These are phyloP conservation scores for Pheosia tremula DNA, from an alignment of 2,888 invertebrate genomes.

Conservation along the genomic window DNA sequence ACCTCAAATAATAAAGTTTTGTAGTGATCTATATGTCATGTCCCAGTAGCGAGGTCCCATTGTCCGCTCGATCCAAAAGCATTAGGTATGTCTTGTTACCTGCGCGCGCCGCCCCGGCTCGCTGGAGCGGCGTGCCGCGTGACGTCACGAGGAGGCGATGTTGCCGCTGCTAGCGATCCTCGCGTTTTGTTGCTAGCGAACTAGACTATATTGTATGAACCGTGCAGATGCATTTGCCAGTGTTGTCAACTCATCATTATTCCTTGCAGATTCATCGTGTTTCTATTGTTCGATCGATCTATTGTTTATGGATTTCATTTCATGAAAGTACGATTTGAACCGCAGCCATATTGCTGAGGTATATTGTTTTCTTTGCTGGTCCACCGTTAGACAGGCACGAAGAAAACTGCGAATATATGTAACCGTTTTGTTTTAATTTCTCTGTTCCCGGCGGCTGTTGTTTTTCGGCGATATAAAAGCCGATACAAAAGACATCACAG, in stretches of 20 bases:
- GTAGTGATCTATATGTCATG: not conserved
- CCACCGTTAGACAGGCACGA: too few relatives aligned
- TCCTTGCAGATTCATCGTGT: not conserved
- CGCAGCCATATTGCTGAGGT: not conserved
- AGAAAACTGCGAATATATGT: too few relatives aligned
- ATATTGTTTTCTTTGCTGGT: too few relatives aligned
- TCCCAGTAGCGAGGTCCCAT: not conserved
- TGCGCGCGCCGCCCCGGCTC: conserved; percentile 1
- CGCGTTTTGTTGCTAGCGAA: conserved; percentile 15
- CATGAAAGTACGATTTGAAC: not conserved
- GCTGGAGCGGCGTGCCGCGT: conserved; percentile 1
- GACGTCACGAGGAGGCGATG: conserved; percentile 9
- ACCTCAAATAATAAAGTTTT: too few relatives aligned
- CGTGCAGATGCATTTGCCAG: not conserved
- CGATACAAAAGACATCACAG: too few relatives aligned
- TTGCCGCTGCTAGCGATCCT: conserved; percentile 25
- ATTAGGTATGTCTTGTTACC: not conserved
- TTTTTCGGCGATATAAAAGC: too few relatives aligned
- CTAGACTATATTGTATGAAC: conserved; percentile 3
- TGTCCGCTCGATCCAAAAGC: not conserved
- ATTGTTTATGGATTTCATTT: not conserved
- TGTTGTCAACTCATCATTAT: not conserved
- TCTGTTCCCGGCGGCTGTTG: too few relatives aligned
- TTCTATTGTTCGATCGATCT: not conserved
- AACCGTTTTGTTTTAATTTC: too few relatives aligned